Evolutionary conservation across 2,113 vertebrate species (phyloP), one percentile per base, ranked within the genome.

Genomic region (Oriolus oriolus): DNA sequence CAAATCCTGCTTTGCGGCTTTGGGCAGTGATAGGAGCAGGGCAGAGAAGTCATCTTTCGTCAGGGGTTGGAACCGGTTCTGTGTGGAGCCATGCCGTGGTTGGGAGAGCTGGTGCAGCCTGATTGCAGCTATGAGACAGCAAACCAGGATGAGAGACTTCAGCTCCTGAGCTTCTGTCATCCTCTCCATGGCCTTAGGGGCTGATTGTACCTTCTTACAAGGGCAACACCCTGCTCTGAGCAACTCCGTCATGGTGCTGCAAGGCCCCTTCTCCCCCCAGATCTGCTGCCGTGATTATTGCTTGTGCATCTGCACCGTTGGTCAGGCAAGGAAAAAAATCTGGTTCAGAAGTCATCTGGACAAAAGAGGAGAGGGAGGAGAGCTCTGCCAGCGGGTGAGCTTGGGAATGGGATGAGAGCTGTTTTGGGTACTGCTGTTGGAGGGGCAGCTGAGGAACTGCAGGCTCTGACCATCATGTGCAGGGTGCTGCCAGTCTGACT

Each of bases 81-180:
- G 69, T 5, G 1, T 39, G 71, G 47, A 63, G 64, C 74, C 0
- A 0, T 42, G 61, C 33, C 0, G 5, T 1, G 16, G 28, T 6
- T 49, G 87, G 87, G 57, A 92, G 73, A 69, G 81, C 76, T 49
- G 83, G 5, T 33, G 75, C n/a, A 59, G 68, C 83, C 28, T 47
- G 7, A 41, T 82, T 79, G 50, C 64, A 70, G 79, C 37, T 45
- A 11, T 52, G 50, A 89, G 39, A 19, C 37, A 45, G 52, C 73
- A 69, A 93, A 60, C 18, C 28, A 74, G 63, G 35, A 39, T 0
- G 9, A 61, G 61, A 57, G 37, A 11, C 50, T 61, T 79, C 12
- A 47, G 45, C 56, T 90, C 42, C 64, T 52, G 65, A 90, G 71
- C 68, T 81, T 53, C 70, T 71, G 16, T 28, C 49, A 18, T 13